Evolutionary conservation across 2,888 invertebrate genomes (phyloP).

Genomic region (Dyspetes luteomarginatus): DNA sequence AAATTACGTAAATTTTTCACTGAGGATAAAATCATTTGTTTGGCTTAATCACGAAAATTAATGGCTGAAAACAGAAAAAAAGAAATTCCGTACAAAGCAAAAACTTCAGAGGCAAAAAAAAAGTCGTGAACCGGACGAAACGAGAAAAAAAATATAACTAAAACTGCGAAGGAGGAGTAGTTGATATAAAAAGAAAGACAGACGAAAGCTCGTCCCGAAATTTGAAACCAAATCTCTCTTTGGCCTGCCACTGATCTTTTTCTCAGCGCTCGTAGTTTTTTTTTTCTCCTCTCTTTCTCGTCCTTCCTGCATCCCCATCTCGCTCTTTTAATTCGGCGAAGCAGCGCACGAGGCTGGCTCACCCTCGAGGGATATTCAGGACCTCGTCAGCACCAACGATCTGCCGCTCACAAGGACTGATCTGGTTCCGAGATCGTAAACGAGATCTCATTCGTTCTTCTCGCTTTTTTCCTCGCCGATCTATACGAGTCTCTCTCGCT

Average conservation of each 20-base stretch:
- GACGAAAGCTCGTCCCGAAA: slow-evolving; percentile 60
- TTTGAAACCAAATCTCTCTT: slow-evolving; percentile 64
- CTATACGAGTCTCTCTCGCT: background rate
- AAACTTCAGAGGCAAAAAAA: slow-evolving; percentile 46
- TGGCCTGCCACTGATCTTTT: slow-evolving; percentile 61
- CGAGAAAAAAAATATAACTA: slow-evolving; percentile 16
- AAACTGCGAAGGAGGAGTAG: slow-evolving; percentile 38
- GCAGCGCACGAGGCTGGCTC: slow-evolving; percentile 33
- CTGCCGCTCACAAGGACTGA: slow-evolving; percentile 46
- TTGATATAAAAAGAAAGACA: slow-evolving; percentile 44
- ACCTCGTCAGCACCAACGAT: slow-evolving; percentile 45
- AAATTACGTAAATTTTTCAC: too few species aligned
- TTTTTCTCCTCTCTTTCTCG: slow-evolving; percentile 27
- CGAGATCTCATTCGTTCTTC: slow-evolving; percentile 67
- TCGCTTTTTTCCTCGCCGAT: slow-evolving; percentile 37
- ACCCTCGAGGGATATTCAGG: slow-evolving; percentile 63
- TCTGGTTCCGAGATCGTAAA: slow-evolving; percentile 68
- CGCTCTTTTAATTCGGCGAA: slow-evolving; percentile 39
- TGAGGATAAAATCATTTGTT: too few species aligned
- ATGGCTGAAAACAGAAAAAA: too few species aligned
- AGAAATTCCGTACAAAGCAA: too few species aligned
- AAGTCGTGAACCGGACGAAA: slow-evolving; percentile 18
- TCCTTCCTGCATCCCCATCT: slow-evolving; percentile 38
- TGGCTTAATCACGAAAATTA: too few species aligned
- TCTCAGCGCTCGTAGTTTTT: slow-evolving; percentile 59